Conservation (phyloP, 2,113 vertebrate species). For the Cinclus mexicanus region DNA sequence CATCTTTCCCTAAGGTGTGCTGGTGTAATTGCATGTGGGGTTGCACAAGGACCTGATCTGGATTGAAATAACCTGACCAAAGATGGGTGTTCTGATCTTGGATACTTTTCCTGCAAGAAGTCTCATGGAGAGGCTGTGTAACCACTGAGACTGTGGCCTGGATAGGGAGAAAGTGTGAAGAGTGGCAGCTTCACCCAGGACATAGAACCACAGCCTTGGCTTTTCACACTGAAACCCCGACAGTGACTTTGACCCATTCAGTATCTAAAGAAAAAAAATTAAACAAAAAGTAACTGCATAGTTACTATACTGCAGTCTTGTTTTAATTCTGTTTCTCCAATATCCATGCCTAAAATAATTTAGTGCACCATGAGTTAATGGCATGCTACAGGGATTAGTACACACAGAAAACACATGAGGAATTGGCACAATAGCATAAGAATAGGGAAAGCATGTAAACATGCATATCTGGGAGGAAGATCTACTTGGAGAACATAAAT, state of each 20-base stretch:
- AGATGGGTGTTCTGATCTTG: neutral
- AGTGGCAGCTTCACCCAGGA: neutral
- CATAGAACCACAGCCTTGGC: neutral
- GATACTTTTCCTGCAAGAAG: neutral
- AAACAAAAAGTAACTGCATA: neutral
- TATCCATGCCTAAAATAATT: neutral
- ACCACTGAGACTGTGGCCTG: neutral
- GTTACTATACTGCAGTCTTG: neutral
- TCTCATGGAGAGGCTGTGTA: neutral
- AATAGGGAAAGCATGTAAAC: neutral
- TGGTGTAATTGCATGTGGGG: neutral
- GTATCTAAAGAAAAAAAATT: neutral
- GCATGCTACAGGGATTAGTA: neutral
- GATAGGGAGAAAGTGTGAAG: neutral
- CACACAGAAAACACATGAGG: neutral
- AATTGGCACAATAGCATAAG: neutral
- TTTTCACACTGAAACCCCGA: neutral
- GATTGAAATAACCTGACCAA: slow-evolving; percentile 27
- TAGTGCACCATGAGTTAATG: neutral
- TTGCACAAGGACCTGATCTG: neutral
- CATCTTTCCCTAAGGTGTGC: neutral
- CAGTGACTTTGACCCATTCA: neutral
- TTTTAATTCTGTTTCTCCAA: neutral
- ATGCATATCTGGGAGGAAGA: neutral
- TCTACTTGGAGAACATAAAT: neutral